Base-by-base conservation (phyloP, 2,797 vertebrate genomes). In the Chaenodraco wilsoni region DNA sequence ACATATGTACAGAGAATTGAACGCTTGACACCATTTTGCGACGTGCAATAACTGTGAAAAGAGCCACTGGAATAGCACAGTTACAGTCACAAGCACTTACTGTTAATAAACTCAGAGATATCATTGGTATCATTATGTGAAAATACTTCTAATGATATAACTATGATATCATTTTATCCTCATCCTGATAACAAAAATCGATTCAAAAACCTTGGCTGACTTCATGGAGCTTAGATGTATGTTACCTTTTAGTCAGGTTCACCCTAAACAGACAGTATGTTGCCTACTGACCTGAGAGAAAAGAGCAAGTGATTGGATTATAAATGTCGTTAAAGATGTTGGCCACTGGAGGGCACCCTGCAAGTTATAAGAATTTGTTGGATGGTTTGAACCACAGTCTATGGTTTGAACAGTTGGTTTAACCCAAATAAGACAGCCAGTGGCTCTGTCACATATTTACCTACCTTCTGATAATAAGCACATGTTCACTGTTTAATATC, bases 281-380 rank as follows among this genome's bases (percentile, higher is more conserved):
- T 12, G 8, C 33, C 33, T 37, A 37, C 33, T 51, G 41, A 65
- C 43, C 9, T 43, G 19, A 43, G 9, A 23, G 12, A 52, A 17
- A 46, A 54, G 12, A 57, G n/a, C 5, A 37, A 7, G 7, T 5
- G 12, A 19, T 41, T 51, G 17, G 9, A 10, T 64, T 48, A 40
- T 14, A 19, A 7, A 1, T 82, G 69, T 72, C 14, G 9, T 69
- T 77, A 46, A 48, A 78, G 21, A 5, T 60, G 0, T 3, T 0
- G 15, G 21, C 82, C 88, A 78, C 84, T 57, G 81, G 87, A 88
- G 80, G 7, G 23, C 85, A 84, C 72, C 50, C 58, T 72, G 23
- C 3, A 5, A 59, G n/a, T 45, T 62, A 9, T 15, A 55, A 27
- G 4, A 19, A 57, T 2, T 9, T 37, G 23, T 65, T 37, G 44